Evolutionary conservation across 2,113 vertebrate species (phyloP), one percentile per base, ranked within the genome.

Genomic region (Corydoras sp.): DNA sequence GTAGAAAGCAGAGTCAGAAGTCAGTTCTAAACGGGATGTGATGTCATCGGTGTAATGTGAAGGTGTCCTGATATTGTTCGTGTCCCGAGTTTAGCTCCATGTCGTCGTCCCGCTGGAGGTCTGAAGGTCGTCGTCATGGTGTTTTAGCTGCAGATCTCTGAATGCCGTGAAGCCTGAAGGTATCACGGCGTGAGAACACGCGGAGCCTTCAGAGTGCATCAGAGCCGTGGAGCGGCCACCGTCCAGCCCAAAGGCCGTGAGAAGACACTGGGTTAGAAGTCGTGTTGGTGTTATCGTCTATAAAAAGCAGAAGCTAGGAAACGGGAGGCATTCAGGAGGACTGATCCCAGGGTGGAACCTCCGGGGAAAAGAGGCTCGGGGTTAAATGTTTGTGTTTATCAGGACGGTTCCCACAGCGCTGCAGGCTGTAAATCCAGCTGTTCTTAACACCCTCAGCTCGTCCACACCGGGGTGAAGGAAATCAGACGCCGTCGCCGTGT

Each of bases 41-140:
- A 24, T 24, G 18, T 24, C 18, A 24, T 24, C 18, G 18, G 18
- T 24, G 18, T 24, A 24, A 53, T 53, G 10, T 53, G 51, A 10
- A 53, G 49, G 10, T 10, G 2, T 31, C 15, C 29, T 5, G 15
- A 15, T 8, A 29, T 43, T 3, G 6, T 30, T 24, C 30, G 12
- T 43, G 15, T 14, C 35, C 51, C 3, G 18, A 5, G 35, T 43
- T 29, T 6, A 10, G 51, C 5, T 53, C 10, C 10, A 14, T 10
- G 3, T 14, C 51, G 10, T 14, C 13, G 51, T 67, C 58, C 64
- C 60, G 30, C 11, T 30, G 43, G 68, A 78, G 68, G 51, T 31
- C 29, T 9, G 12, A 65, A 43, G 35, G 35, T 43, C 35, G 78
- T 77, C 65, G 75, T 69, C 75, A 77, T 77, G 72, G 78, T 31